A percentile compares a stretch with the other conserved stretches of the same genome.
Conservation (phyloP, 2,113 vertebrate species). For the Columbina picui region DNA sequence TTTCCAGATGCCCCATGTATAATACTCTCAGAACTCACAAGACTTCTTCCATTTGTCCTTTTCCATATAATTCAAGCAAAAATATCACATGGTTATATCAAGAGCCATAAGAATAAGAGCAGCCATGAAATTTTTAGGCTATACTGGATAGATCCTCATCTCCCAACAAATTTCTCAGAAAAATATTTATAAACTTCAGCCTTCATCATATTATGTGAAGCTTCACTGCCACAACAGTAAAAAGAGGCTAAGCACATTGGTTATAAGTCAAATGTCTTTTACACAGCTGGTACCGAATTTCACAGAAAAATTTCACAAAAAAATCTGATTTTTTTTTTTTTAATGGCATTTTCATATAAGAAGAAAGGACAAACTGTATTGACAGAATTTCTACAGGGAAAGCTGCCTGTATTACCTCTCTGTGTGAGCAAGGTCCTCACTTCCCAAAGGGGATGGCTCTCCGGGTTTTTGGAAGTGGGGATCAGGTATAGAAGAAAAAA, state of each 20-base stretch:
- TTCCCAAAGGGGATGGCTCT: neutral
- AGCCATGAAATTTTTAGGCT: neutral
- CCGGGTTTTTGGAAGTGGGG: neutral
- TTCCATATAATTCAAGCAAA: neutral
- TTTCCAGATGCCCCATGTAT: neutral
- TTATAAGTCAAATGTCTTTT: neutral
- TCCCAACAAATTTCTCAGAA: neutral
- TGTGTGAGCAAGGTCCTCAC: neutral
- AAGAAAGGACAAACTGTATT: neutral
- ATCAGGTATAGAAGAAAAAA: neutral
- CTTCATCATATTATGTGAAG: neutral
- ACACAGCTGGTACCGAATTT: neutral
- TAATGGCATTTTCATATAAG: neutral
- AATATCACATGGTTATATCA: neutral
- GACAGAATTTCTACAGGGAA: neutral
- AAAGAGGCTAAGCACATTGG: neutral
- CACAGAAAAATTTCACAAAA: no score
- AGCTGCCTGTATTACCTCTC: neutral
- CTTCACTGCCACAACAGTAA: neutral
- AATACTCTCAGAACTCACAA: neutral
- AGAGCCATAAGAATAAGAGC: neutral
- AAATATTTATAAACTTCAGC: neutral
- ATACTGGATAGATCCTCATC: neutral
- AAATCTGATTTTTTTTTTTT: no score
- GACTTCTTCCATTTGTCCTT: neutral